Conservation (phyloP, 2,113 vertebrate genomes). For the Silurus glanis region DNA sequence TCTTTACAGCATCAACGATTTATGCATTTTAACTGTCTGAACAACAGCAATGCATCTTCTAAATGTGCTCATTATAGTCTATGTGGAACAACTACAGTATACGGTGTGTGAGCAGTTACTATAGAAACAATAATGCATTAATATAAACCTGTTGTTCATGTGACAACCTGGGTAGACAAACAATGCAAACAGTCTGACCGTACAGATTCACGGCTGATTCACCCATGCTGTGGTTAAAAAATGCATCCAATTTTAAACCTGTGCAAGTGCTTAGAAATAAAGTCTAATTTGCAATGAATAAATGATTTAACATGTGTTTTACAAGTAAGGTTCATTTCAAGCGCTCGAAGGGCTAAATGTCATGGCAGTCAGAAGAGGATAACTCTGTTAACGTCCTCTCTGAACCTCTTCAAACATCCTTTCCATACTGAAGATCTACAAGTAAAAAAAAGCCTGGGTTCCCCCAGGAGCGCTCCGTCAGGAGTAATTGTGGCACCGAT, state of each 20-base stretch:
- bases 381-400: background rate
- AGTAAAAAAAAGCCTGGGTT: conserved; percentile 51
- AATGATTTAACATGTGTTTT: background rate
- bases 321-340: background rate
- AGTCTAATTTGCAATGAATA: background rate
- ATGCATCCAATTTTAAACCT: background rate
- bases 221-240: background rate
- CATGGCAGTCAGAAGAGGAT: background rate
- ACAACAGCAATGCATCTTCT: no score
- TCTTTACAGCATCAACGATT: no score
- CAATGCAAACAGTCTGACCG: background rate
- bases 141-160: background rate
- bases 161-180: background rate
- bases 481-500: conserved; percentile 65
- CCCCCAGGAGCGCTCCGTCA: conserved; percentile 54
- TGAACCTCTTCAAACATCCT: conserved; percentile 5
- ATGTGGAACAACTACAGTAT: no score
- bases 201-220: background rate
- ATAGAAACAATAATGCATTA: background rate
- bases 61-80: no score
- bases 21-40: no score
- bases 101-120: background rate
- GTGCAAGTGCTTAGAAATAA: background rate
- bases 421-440: conserved; percentile 34
- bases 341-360: background rate